These are phyloP conservation scores for Ormyrus labotus DNA, from an alignment of 2,888 invertebrate species.

Conservation along the genomic window DNA sequence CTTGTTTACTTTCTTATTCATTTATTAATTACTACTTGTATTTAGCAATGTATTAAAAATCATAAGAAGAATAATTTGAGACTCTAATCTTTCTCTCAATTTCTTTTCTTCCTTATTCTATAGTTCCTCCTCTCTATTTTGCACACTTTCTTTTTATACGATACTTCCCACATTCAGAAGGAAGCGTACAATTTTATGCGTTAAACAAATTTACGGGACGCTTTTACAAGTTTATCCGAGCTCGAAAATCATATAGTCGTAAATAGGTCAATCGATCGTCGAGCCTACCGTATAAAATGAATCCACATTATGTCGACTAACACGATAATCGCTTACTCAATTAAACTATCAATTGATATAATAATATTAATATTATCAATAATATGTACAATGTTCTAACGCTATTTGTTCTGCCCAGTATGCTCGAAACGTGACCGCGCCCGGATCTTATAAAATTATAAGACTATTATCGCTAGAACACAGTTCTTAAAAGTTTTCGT, in stretches of 20 bases:
- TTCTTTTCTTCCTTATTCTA: conserved; percentile 42
- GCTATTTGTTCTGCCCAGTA: conserved; percentile 65
- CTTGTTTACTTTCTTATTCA: conserved; percentile 58
- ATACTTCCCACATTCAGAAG: conserved; percentile 31
- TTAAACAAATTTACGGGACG: conserved; percentile 54
- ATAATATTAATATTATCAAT: conserved; percentile 69
- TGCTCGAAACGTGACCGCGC: conserved; percentile 67
- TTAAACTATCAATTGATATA: conserved; percentile 72
- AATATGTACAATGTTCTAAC: conserved; percentile 72
- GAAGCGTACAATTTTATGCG: conserved; percentile 50
- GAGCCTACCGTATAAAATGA: conserved; percentile 68
- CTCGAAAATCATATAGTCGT: conserved; percentile 56
- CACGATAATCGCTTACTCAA: conserved; percentile 70
- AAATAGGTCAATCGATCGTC: conserved; percentile 60
- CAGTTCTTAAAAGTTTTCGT: conserved; percentile 31
- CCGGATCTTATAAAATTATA: conserved; percentile 56
- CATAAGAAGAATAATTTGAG: conserved; percentile 41
- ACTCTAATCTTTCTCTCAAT: conserved; percentile 49
- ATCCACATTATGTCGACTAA: conserved; percentile 71
- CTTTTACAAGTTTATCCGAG: conserved; percentile 55
- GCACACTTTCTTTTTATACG: conserved; percentile 34
- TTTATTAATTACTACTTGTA: conserved; percentile 57
- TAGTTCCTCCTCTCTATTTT: conserved; percentile 35
- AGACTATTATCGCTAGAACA: conserved; percentile 43
- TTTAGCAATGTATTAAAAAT: conserved; percentile 41